Evolutionary conservation across 2,113 vertebrate genomes (phyloP), one percentile per base, ranked within the genome.

Genomic region (Sprattus sprattus): DNA sequence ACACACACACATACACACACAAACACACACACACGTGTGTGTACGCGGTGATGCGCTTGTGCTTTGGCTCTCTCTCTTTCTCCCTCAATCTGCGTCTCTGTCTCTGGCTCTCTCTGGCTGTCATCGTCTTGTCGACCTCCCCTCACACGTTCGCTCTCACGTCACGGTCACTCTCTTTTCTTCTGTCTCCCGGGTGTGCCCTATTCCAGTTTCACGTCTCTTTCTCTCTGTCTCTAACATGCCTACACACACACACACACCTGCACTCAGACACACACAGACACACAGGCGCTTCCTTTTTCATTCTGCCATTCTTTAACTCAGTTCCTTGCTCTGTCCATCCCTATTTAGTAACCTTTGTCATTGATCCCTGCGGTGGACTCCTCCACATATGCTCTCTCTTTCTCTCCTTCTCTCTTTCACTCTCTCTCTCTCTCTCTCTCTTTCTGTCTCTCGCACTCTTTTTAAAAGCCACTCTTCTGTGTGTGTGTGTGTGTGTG

Each of bases 1-100:
- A 91, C 86, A 91, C 89, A 85, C 89, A 88, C 87, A 15, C 86
- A 88, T 8, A n/a, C 22, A 64, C 57, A n/a, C 57, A 64, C 81
- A 83, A 84, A 71, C 83, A 83, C 87, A 87, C 88, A 90, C 88
- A 89, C 91, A 91, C 90, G 86, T 89, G 91, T 86, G 15, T 16
- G 16, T 54, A 84, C 25, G 22, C 13, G 50, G 25, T 54, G 13
- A 46, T 57, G 28, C 64, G 39, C 47, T 67, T 45, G 25, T 81
- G 46, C n/a, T 91, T 75, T 57, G 75, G 89, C 28, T 25, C 22
- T 45, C 44, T 50, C 6, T 84, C 86, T 49, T 8, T 16, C 47
- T 60, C 25, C 57, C 87, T 88, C 83, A 25, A 1, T 44, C 0
- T 83, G 25, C 44, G 20, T 25, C 80, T n/a, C 75, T 8, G 18